Evolutionary conservation across 2,797 vertebrate species (phyloP).

Genomic region (Acipenser transmontanus): DNA sequence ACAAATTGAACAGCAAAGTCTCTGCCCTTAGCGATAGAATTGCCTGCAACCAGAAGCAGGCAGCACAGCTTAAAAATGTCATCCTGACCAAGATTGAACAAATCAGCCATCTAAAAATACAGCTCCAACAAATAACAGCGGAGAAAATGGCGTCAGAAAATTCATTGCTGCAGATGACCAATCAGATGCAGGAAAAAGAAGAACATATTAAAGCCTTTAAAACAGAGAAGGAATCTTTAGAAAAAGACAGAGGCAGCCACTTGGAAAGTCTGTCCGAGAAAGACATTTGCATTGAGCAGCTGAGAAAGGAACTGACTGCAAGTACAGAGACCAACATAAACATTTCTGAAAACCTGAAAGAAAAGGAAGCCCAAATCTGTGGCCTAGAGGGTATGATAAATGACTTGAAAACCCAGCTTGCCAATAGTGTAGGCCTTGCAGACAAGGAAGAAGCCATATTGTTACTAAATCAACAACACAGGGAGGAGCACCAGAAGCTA

Average conservation of each 20-base stretch:
- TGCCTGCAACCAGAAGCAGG: conserved; percentile 51
- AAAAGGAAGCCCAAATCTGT: conserved; percentile 61
- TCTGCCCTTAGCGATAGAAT: conserved; percentile 55
- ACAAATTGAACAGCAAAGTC: conserved; percentile 57
- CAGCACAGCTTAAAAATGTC: conserved; percentile 57
- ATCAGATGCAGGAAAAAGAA: conserved; percentile 71
- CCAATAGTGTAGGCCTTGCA: conserved; percentile 43
- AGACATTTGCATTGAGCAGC: conserved; percentile 67
- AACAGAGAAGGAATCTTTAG: conserved; percentile 65
- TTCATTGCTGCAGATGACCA: conserved; percentile 64
- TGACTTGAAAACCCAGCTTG: conserved; percentile 71
- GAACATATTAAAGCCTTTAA: conserved; percentile 71
- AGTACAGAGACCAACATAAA: conserved; percentile 59
- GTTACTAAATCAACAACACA: conserved; percentile 60
- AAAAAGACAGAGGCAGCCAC: conserved; percentile 56
- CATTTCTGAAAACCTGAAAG: conserved; percentile 65
- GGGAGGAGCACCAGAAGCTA: conserved; percentile 55
- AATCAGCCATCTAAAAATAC: conserved; percentile 73
- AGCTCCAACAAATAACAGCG: conserved; percentile 55
- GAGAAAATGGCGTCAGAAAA: conserved; percentile 61
- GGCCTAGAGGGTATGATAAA: conserved; percentile 58
- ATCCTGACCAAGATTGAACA: conserved; percentile 51
- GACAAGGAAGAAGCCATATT: conserved; percentile 79
- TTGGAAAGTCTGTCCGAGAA: conserved; percentile 72
- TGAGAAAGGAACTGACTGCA: conserved; percentile 68